Conservation (phyloP, 2,888 invertebrate species). For the Amphipoea oculea region DNA sequence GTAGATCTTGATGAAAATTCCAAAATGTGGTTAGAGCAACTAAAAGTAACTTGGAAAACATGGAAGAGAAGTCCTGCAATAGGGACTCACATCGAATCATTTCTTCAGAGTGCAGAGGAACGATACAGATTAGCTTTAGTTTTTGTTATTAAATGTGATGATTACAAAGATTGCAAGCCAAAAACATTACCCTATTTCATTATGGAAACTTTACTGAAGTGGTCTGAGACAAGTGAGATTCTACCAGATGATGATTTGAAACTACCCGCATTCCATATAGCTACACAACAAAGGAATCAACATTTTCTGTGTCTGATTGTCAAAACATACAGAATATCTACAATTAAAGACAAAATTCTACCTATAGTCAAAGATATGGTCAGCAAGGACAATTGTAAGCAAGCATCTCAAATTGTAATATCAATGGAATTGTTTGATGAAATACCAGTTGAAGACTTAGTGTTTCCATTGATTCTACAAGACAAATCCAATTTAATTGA, state of each 20-base stretch:
- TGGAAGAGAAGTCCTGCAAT: conserved; percentile 91
- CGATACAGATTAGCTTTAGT: conserved; percentile 91
- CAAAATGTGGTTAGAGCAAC: conserved; percentile 82
- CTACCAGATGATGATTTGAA: conserved; percentile 90
- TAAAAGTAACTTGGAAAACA: conserved; percentile 84
- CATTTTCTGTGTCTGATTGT: conserved; percentile 92
- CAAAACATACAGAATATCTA: conserved; percentile 91
- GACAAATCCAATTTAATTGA: conserved; percentile 94
- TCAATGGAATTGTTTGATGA: conserved; percentile 92
- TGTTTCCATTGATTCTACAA: conserved; percentile 95
- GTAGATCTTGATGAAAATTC: conserved; percentile 83
- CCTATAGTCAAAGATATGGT: conserved; percentile 90
- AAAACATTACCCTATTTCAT: conserved; percentile 92
- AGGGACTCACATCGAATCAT: conserved; percentile 85
- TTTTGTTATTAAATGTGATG: conserved; percentile 91
- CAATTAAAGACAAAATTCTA: conserved; percentile 91
- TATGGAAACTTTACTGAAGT: conserved; percentile 91
- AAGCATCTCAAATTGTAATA: conserved; percentile 93
- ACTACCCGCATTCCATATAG: conserved; percentile 93
- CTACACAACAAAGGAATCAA: conserved; percentile 92
- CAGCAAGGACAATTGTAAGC: conserved; percentile 91
- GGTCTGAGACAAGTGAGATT: conserved; percentile 81
- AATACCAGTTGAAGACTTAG: conserved; percentile 93
- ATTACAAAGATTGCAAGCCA: conserved; percentile 91
- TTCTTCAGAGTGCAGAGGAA: conserved; percentile 88